A percentile compares a stretch with the other conserved stretches of the same genome.
Evolutionary conservation across 2,888 invertebrate species (phyloP).

Genomic region (Nysson spinosus): DNA sequence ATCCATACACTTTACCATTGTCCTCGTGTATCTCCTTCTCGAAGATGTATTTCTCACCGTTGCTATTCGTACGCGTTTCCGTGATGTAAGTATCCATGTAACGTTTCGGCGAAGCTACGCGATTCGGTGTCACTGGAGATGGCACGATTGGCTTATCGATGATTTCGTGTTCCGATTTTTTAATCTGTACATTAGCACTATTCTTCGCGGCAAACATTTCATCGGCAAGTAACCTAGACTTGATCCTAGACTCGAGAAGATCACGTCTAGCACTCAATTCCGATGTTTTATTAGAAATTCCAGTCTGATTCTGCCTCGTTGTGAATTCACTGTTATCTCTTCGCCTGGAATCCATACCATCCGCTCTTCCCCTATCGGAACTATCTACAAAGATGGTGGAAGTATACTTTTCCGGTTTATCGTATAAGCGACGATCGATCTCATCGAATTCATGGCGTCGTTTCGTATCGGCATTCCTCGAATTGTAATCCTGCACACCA

Average conservation of each 20-base stretch:
- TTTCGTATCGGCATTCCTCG: slow-evolving; percentile 66
- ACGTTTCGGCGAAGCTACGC: slow-evolving; percentile 71
- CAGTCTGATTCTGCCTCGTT: slow-evolving; percentile 44
- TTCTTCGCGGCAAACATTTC: slow-evolving; percentile 70
- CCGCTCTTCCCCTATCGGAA: slow-evolving; percentile 81
- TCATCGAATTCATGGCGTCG: slow-evolving; percentile 73
- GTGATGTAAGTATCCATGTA: slow-evolving; percentile 73
- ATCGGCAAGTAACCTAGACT: slow-evolving; percentile 80
- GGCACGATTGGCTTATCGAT: slow-evolving; percentile 75
- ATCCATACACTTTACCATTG: slow-evolving; percentile 74
- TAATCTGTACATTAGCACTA: slow-evolving; percentile 58
- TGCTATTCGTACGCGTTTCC: slow-evolving; percentile 73
- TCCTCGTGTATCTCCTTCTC: slow-evolving; percentile 76
- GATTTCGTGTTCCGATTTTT: slow-evolving; percentile 72
- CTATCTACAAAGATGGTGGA: slow-evolving; percentile 77
- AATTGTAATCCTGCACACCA: slow-evolving; percentile 58
- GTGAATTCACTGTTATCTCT: slow-evolving; percentile 58
- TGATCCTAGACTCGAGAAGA: slow-evolving; percentile 86
- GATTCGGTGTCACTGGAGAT: slow-evolving; percentile 71
- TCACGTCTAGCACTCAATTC: slow-evolving; percentile 87
- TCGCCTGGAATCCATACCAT: slow-evolving; percentile 76
- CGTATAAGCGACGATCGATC: slow-evolving; percentile 62
- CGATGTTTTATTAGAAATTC: slow-evolving; percentile 72
- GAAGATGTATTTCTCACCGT: slow-evolving; percentile 74
- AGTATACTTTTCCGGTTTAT: slow-evolving; percentile 71